A percentile compares a stretch with the other conserved stretches of the same genome.
phyloP scores from a whole-genome alignment of 2,113 vertebrate genomes.

The Balaeniceps rex region DNA sequence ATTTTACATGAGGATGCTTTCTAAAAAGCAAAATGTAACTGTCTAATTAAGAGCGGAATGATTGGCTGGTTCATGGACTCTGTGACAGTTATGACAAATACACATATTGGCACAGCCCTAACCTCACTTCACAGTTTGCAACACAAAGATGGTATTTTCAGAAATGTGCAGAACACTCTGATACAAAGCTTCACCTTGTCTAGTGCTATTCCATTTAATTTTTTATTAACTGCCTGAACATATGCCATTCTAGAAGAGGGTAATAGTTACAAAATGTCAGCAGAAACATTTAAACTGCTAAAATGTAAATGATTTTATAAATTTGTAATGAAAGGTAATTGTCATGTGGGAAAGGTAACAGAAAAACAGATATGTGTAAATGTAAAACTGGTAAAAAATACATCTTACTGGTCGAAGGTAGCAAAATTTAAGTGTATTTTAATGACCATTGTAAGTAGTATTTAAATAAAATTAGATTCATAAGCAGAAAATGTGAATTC shows the following conservation, averaged over 20 bases:
- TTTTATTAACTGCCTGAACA: constrained; percentile 91
- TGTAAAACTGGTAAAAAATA: constrained; percentile 73
- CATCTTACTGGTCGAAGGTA: constrained; percentile 67
- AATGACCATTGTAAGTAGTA: constrained; percentile 77
- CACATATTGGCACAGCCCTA: constrained; percentile 75
- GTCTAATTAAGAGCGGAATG: constrained; percentile 82
- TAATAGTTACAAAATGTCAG: constrained; percentile 97
- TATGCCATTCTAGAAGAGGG: constrained; percentile 88
- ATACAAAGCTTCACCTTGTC: constrained; percentile 78
- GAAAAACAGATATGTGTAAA: constrained; percentile 81
- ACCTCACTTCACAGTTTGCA: constrained; percentile 81
- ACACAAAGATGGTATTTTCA: constrained; percentile 82
- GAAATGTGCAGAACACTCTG: constrained; percentile 73
- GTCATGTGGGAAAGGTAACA: constrained; percentile 80
- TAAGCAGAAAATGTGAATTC: constrained; percentile 78
- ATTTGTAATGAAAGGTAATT: constrained; percentile 97
- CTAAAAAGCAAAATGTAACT: constrained; percentile 76
- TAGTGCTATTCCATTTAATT: constrained; percentile 84
- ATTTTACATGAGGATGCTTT: constrained; percentile 70
- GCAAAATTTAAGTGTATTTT: constrained; percentile 74
- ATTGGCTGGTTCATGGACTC: constrained; percentile 78
- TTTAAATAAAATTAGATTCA: constrained; percentile 80
- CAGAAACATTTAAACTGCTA: constrained; percentile 89
- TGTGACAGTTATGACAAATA: constrained; percentile 84
- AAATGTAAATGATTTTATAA: constrained; percentile 95